Base-by-base conservation (phyloP, 1,140 invertebrate genomes). In the Pseudachorutes palmiensis region DNA sequence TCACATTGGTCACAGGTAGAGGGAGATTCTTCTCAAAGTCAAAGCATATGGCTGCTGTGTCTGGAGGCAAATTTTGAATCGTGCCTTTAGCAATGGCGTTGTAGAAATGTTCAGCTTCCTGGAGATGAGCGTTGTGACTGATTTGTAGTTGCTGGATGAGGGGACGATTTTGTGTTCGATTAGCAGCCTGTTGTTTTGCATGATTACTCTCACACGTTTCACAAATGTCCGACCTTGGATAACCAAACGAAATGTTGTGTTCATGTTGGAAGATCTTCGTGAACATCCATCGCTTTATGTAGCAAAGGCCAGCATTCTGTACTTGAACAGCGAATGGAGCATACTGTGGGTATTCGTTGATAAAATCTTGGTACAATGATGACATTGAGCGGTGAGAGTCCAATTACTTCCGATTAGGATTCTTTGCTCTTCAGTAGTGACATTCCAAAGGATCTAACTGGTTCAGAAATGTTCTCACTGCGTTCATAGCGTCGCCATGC, bases 1-100 rank as follows among this genome's bases (percentile, higher is more conserved):
- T 64, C 3, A 64, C 62, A 28, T 62, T 66, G 1, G 64, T 69
- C 1, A 69, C 58, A 24, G 68, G 68, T 22, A 69, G 49, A 0
- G 68, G 30, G 0, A 69, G 19, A 31, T 69, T 69, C 33, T 69
- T 65, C 58, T 66, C 1, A 24, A 33, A 69, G 49, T 69, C 64
- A 30, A 66, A 36, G 19, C 29, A 51, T n/a, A 66, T 32, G 32
- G 26, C 0, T 9, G 29, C 49, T 62, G 26, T 1, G 26, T 67
- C 2, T 28, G 12, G 12, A 36, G 33, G 26, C 19, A 62, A 19
- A 0, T 3, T 19, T 36, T 14, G 1, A 32, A 22, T n/a, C 2
- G 2, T 58, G 12, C 2, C 22, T 69, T 33, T 33, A 2, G 51
- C 5, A 5, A 57, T 57, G 12, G 51, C 9, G 14, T 62, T 2